phyloP scores from a whole-genome alignment of 2,113 vertebrate species.

The Tachysurus vachellii region DNA sequence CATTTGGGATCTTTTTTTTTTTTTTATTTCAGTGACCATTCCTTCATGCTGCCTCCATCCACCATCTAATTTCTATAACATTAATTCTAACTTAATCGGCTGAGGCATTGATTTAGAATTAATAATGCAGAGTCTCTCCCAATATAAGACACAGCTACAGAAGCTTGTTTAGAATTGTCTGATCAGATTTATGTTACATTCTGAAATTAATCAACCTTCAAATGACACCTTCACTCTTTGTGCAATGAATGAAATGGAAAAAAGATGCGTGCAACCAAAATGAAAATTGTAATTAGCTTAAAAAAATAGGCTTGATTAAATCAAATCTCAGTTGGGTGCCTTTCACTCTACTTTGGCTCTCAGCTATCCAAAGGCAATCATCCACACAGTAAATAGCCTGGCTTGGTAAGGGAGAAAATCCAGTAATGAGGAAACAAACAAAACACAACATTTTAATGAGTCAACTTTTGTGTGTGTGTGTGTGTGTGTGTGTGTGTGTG shows the following conservation, averaged over 20 bases:
- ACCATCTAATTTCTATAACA: conserved; percentile 6
- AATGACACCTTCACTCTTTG: conserved; percentile 6
- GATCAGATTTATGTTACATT: conserved; percentile 18
- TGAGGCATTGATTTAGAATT: not conserved
- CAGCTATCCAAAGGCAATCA: conserved; percentile 39
- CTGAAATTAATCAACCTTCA: conserved; percentile 13
- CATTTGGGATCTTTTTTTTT: not conserved
- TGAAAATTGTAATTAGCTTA: conserved; percentile 41
- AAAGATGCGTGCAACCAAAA: conserved; percentile 12
- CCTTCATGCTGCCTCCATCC: not conserved
- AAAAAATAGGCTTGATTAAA: conserved; percentile 39
- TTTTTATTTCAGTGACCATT: not conserved
- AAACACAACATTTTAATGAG: conserved; percentile 26
- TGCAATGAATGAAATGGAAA: not conserved
- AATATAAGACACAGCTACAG: not conserved
- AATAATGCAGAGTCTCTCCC: conserved; percentile 22
- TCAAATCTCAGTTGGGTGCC: conserved; percentile 44
- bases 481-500: conserved; percentile 8
- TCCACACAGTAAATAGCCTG: conserved; percentile 30
- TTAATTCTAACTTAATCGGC: conserved; percentile 7
- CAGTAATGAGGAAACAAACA: conserved; percentile 42
- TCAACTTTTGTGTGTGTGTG: not conserved
- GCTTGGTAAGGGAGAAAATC: conserved; percentile 18
- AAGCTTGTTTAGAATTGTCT: conserved; percentile 20
- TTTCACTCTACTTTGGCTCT: conserved; percentile 37